Evolutionary conservation across 2,113 vertebrate genomes (phyloP).

Genomic region (Triplophysa tibetana): DNA sequence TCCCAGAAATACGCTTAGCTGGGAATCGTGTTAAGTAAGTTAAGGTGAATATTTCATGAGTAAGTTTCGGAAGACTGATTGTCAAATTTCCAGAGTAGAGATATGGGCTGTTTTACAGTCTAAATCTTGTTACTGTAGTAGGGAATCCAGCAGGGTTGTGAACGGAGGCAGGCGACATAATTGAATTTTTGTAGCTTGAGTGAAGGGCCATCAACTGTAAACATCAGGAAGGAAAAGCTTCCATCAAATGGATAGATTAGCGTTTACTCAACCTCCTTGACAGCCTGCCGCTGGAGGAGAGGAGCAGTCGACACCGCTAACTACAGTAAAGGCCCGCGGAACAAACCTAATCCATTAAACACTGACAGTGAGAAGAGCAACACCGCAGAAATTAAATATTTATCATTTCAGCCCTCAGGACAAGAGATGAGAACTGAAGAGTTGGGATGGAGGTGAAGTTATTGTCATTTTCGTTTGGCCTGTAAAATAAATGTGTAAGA

Average conservation of each 20-base stretch:
- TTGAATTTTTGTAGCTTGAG: slow-evolving; percentile 15
- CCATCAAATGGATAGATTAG: slow-evolving; percentile 22
- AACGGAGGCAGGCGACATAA: slow-evolving; percentile 1
- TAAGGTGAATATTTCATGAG: slow-evolving; percentile 40
- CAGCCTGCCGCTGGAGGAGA: neutral
- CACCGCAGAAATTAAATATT: neutral
- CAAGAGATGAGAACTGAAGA: neutral
- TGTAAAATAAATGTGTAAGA: too few relatives aligned
- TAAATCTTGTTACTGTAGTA: slow-evolving; percentile 51
- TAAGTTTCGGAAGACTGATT: slow-evolving; percentile 24
- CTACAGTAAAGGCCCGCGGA: neutral
- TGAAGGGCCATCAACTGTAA: slow-evolving; percentile 21
- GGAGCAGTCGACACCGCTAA: neutral
- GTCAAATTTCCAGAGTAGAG: slow-evolving; percentile 22
- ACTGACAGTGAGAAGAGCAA: neutral
- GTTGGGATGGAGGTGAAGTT: neutral
- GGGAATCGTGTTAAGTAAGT: slow-evolving; percentile 44
- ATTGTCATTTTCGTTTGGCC: too few relatives aligned
- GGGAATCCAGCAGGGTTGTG: neutral
- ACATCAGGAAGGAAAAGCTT: slow-evolving; percentile 31
- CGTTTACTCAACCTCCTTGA: neutral
- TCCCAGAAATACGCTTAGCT: slow-evolving; percentile 4
- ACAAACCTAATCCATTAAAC: neutral
- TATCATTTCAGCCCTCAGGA: neutral
- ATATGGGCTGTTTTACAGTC: slow-evolving; percentile 33